These are phyloP conservation scores for Pogonophryne albipinna DNA, from an alignment of 2,797 vertebrate genomes.

Conservation along the genomic window DNA sequence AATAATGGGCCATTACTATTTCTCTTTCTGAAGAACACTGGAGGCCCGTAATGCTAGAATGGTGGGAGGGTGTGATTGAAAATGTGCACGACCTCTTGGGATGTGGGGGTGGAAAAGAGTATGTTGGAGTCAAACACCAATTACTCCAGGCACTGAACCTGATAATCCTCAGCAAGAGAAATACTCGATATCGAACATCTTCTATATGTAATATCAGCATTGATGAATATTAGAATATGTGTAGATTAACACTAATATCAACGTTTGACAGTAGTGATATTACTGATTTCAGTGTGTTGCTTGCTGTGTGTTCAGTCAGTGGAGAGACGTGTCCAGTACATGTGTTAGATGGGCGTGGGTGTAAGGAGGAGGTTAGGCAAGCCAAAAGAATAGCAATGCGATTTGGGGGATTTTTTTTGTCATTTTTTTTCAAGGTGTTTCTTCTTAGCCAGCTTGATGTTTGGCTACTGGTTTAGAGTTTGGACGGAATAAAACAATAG, in stretches of 20 bases:
- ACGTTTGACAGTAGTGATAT: not conserved
- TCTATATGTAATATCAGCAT: not conserved
- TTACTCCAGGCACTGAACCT: conserved; percentile 70
- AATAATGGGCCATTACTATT: conserved; percentile 71
- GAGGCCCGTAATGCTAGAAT: conserved; percentile 39
- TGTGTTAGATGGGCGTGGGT: no score
- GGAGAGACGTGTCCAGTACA: no score
- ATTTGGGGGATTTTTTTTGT: no score
- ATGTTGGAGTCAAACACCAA: conserved; percentile 77
- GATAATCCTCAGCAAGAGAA: conserved; percentile 45
- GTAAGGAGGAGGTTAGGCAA: no score
- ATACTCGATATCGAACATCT: conserved; percentile 26
- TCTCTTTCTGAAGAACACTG: conserved; percentile 51
- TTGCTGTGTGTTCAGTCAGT: no score
- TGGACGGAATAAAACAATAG: no score
- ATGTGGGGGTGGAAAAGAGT: conserved; percentile 61
- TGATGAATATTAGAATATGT: not conserved
- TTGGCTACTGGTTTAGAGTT: no score
- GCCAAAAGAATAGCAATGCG: no score
- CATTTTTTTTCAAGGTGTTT: no score
- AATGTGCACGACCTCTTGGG: conserved; percentile 53
- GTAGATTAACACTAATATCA: not conserved
- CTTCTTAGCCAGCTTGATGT: no score
- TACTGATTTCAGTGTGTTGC: not conserved
- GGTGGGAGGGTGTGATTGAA: conserved; percentile 61